phyloP scores from a whole-genome alignment of 2,888 invertebrate genomes.

The Dilophus febrilis region DNA sequence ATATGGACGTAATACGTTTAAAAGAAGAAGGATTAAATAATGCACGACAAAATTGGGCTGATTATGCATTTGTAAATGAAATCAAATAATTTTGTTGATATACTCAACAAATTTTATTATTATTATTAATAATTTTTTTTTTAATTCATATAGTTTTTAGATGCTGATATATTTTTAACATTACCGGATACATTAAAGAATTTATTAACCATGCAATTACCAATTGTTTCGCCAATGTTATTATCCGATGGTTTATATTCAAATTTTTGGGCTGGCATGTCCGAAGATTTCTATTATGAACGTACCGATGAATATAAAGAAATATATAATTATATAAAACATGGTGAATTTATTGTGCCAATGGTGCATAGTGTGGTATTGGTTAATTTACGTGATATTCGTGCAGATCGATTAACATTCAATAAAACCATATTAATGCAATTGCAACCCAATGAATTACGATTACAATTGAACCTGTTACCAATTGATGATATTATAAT shows the following conservation, averaged over 20 bases:
- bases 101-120: background rate
- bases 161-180: slow-evolving; percentile 69
- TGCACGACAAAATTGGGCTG: slow-evolving; percentile 68
- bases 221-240: slow-evolving; percentile 71
- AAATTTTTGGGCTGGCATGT: slow-evolving; percentile 93
- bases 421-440: slow-evolving; percentile 19
- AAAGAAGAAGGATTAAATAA: slow-evolving; percentile 57
- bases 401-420: slow-evolving; percentile 56
- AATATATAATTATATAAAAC: slow-evolving; percentile 48
- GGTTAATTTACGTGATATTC: slow-evolving; percentile 44
- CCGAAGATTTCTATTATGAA: slow-evolving; percentile 61
- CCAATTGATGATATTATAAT: slow-evolving; percentile 84
- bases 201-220: slow-evolving; percentile 42
- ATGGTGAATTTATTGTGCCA: slow-evolving; percentile 69
- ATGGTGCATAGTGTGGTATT: slow-evolving; percentile 84
- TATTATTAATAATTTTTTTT: slow-evolving; percentile 8
- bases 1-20: slow-evolving; percentile 58
- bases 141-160: slow-evolving; percentile 48
- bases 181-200: slow-evolving; percentile 42
- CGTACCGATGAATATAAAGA: slow-evolving; percentile 72
- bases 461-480: slow-evolving; percentile 31
- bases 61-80: slow-evolving; percentile 64
- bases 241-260: slow-evolving; percentile 75
- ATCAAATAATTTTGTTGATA: slow-evolving; percentile 1
- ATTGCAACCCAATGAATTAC: slow-evolving; percentile 23